Percentiles rank a stretch among this genome's conserved stretches.
Conservation (phyloP, 2,888 invertebrate genomes). For the Hemaris fuciformis region DNA sequence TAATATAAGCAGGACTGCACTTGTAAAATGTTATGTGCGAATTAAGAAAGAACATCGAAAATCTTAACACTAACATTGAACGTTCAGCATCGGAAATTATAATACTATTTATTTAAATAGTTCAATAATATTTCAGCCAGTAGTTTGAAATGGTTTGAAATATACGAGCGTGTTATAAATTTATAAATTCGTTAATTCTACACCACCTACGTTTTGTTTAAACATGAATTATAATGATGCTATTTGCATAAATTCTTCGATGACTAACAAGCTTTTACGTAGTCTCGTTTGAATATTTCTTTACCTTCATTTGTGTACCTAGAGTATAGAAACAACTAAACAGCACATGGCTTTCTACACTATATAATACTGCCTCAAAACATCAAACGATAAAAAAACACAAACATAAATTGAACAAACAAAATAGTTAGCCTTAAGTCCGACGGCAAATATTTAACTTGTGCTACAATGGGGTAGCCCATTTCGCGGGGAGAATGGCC, state of each 20-base stretch:
- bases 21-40: neutral
- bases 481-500: neutral
- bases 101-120: constrained; percentile 10
- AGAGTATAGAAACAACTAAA: no score
- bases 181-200: neutral
- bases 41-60: neutral
- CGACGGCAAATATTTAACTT: constrained; percentile 5
- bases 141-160: constrained; percentile 10
- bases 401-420: neutral
- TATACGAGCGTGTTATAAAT: neutral
- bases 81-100: neutral
- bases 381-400: neutral
- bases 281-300: no score
- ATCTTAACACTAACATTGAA: neutral
- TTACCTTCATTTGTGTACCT: no score
- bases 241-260: neutral
- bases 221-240: neutral
- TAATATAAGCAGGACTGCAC: neutral
- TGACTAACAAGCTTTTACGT: neutral
- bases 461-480: constrained; percentile 5
- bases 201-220: neutral
- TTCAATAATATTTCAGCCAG: constrained; percentile 12
- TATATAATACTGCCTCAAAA: no score
- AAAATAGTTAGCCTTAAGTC: neutral
- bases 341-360: no score